Evolutionary conservation across 1,140 invertebrate species (phyloP).

Genomic region (Pseudomyrmex flavicornis): DNA sequence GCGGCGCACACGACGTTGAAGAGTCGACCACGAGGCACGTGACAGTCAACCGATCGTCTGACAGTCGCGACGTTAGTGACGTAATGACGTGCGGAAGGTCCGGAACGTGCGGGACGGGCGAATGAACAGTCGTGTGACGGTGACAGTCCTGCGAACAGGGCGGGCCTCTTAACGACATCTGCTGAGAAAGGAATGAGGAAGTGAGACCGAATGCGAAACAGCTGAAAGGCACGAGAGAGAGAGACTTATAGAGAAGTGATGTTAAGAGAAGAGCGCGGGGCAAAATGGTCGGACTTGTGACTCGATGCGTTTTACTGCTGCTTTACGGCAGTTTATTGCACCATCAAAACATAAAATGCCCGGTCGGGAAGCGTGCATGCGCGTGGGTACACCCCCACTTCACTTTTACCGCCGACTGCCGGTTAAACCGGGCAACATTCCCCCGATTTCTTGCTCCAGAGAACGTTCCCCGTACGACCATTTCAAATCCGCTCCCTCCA

Average conservation of each 20-base stretch:
- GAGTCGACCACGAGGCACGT: slow-evolving; percentile 56
- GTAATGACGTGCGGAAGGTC: slow-evolving; percentile 73
- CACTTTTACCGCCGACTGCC: slow-evolving; percentile 77
- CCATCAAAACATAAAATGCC: slow-evolving; percentile 86
- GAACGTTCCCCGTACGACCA: slow-evolving; percentile 46
- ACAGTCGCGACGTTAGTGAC: slow-evolving; percentile 66
- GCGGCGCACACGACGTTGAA: slow-evolving; percentile 20
- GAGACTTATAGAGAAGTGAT: slow-evolving; percentile 44
- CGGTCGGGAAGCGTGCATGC: slow-evolving; percentile 80
- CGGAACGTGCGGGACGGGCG: slow-evolving; percentile 61
- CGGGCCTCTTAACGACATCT: slow-evolving; percentile 77
- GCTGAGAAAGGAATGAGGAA: slow-evolving; percentile 50
- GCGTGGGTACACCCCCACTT: slow-evolving; percentile 81
- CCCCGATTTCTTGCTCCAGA: slow-evolving; percentile 65
- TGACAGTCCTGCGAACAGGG: slow-evolving; percentile 74
- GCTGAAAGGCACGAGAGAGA: slow-evolving; percentile 2
- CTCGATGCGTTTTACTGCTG: slow-evolving; percentile 86
- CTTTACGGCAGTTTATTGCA: slow-evolving; percentile 85
- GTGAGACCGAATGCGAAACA: slow-evolving; percentile 36
- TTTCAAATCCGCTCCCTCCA: not conserved
- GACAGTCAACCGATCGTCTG: slow-evolving; percentile 63
- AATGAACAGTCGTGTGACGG: slow-evolving; percentile 63
- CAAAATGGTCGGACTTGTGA: slow-evolving; percentile 82
- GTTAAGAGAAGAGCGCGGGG: slow-evolving; percentile 43
- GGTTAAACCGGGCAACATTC: slow-evolving; percentile 72